Percentiles rank a stretch among this genome's conserved stretches.
phyloP scores from a whole-genome alignment of 1,140 invertebrate genomes.

The Nixonia krombeini region DNA sequence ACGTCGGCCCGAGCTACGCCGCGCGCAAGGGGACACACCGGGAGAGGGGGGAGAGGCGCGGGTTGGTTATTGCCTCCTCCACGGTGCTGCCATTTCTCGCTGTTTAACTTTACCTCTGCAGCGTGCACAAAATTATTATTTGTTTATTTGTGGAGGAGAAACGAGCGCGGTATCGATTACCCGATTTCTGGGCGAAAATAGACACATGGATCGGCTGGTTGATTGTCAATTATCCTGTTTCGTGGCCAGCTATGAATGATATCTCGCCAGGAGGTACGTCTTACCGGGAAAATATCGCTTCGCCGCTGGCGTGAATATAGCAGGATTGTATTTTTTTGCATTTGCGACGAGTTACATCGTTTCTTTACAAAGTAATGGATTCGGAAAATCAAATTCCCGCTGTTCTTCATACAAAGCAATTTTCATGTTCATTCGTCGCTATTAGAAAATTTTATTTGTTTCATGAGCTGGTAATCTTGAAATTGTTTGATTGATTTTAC shows the following conservation, averaged over 20 bases:
- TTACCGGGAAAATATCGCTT: no score
- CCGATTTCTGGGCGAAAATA: no score
- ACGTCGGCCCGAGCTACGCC: not conserved
- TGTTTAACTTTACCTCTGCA: conserved; percentile 23
- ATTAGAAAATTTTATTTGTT: conserved; percentile 17
- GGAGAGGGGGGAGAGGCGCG: not conserved
- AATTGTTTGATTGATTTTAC: conserved; percentile 44
- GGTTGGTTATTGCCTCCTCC: not conserved
- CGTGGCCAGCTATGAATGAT: no score
- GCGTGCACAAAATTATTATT: conserved; percentile 17
- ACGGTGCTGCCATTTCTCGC: not conserved
- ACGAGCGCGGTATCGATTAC: not conserved
- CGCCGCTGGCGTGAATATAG: no score
- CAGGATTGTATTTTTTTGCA: no score
- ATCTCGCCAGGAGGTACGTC: no score
- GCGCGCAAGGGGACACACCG: not conserved
- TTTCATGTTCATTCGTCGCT: not conserved
- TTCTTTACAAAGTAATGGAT: no score
- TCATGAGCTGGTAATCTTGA: conserved; percentile 36
- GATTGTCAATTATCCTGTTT: no score
- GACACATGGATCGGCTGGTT: no score
- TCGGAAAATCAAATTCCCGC: no score
- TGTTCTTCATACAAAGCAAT: no score
- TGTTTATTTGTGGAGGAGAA: conserved; percentile 14
- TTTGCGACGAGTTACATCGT: no score